A percentile compares a stretch with the other conserved stretches of the same genome.
phyloP scores from a whole-genome alignment of 1,140 invertebrate genomes.

The Brachionus koreanus region DNA sequence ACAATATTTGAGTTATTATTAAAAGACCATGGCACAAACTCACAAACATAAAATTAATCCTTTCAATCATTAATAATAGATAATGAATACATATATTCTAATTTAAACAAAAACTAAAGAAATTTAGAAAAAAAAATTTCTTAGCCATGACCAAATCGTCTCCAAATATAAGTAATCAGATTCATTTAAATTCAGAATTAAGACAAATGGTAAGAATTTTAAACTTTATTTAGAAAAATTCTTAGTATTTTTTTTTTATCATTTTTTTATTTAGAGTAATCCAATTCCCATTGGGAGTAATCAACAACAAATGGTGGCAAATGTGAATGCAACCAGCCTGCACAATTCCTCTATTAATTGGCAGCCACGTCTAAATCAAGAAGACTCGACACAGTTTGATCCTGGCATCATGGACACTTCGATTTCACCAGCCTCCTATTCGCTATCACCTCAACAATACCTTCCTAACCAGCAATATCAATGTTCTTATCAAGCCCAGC shows the following conservation, averaged over 20 bases:
- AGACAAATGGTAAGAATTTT: constrained; percentile 35
- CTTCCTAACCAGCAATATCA: not conserved
- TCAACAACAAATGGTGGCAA: constrained; percentile 6
- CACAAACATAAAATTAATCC: not conserved
- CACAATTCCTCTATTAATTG: not conserved
- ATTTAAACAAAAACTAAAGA: constrained; percentile 4
- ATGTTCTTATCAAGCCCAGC: not conserved
- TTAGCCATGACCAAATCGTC: constrained; percentile 44
- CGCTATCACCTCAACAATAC: not conserved
- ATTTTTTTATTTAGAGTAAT: constrained; percentile 21
- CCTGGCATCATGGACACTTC: constrained; percentile 21
- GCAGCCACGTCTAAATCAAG: not conserved
- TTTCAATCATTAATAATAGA: constrained; percentile 3
- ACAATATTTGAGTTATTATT: not conserved
- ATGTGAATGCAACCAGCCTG: not conserved
- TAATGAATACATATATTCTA: not conserved
- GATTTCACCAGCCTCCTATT: constrained; percentile 17
- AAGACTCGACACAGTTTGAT: not conserved
- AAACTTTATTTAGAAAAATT: not conserved
- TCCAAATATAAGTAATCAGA: constrained; percentile 17
- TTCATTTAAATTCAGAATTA: constrained; percentile 33
- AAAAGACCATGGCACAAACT: constrained; percentile 18
- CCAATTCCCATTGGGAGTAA: constrained; percentile 10
- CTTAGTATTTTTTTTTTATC: not conserved
- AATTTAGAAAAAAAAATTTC: constrained; percentile 9